These are phyloP conservation scores for Oryzias woworae DNA, from an alignment of 2,113 vertebrate species.

Conservation along the genomic window DNA sequence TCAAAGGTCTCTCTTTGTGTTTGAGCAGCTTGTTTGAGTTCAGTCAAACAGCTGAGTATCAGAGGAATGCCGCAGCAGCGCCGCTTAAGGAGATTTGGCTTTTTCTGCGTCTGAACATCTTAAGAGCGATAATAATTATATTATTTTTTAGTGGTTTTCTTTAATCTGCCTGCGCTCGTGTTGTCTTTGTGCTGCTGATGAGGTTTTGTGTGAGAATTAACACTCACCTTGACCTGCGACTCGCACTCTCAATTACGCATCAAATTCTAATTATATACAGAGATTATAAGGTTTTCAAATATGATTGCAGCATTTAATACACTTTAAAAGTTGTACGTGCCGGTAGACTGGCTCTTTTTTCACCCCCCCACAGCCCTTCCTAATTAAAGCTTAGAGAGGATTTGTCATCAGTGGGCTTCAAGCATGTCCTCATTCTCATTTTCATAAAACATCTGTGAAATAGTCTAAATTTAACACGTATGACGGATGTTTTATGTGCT, in stretches of 20 bases:
- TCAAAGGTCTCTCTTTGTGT: too few relatives aligned
- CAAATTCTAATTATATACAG: conserved; percentile 83
- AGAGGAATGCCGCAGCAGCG: background rate
- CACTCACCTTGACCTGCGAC: conserved; percentile 81
- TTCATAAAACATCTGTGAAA: conserved; percentile 81
- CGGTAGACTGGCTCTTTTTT: conserved; percentile 67
- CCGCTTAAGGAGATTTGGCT: conserved; percentile 42
- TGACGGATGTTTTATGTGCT: conserved; percentile 66
- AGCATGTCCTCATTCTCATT: conserved; percentile 82
- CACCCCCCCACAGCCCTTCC: conserved; percentile 69
- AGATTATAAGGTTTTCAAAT: conserved; percentile 82
- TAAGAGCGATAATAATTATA: conserved; percentile 51
- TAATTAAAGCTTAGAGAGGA: conserved; percentile 84
- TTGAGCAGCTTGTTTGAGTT: too few relatives aligned
- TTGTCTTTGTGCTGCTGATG: conserved; percentile 69
- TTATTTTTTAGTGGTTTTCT: conserved; percentile 61
- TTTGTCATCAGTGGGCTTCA: conserved; percentile 78
- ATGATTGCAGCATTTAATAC: conserved; percentile 85
- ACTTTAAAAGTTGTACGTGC: conserved; percentile 83
- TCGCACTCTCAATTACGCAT: conserved; percentile 76
- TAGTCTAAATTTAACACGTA: conserved; percentile 75
- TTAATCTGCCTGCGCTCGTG: conserved; percentile 58
- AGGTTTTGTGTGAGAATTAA: conserved; percentile 75
- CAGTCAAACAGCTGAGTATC: conserved; percentile 3
- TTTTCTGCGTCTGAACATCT: conserved; percentile 48